Evolutionary conservation across 30 jellyfish, hydroid and myxozoan species (phyloP), one percentile per base, ranked within the genome.

Genomic region (Hydra vulgaris): DNA sequence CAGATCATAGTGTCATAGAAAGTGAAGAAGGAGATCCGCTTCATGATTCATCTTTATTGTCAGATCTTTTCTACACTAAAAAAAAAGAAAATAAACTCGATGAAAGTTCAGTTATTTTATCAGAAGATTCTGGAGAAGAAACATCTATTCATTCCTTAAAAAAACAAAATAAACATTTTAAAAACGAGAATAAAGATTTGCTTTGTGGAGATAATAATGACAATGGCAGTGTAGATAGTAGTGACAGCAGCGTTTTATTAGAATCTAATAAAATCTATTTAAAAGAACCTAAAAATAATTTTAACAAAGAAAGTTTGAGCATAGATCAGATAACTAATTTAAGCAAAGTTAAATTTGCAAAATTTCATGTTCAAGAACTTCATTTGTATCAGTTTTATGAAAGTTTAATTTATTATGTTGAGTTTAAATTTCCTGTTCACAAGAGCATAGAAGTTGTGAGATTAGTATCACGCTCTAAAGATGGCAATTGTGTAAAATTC

Each of bases 1-100:
- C 88, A 53, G 78, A 85, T 5, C 78, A 88, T 25, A 17, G 76
- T 0, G 81, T 67, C 27, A 88, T 53, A 17, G 27, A 73, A 71
- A 89, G 95, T 75, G 96, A 89, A 20, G 71, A 18, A 4, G 88
- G 81, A 21, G 96, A 89, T 76, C 96, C 96, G 1, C 21, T 84
- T 22, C 89, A 76, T 72, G 96, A 89, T 79, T 83, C 83, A 27
- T 79, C 95, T 16, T 66, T 89, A 70, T 52, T 89, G 12, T 74
- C 84, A 15, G 96, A 89, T 25, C 85, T 89, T 27, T 89, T 89
- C 72, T 89, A 83, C 79, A 79, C 88, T 5, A 81, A 52, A 17
- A 84, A 84, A 53, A 27, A 17, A 40, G 92, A 86, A 82, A 55
- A 55, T 61, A 53, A 17, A 40, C 22, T 82, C 0, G 92, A 78